Evolutionary conservation across 1,140 invertebrate genomes (phyloP).

Genomic region (Drosophila ercepeae): DNA sequence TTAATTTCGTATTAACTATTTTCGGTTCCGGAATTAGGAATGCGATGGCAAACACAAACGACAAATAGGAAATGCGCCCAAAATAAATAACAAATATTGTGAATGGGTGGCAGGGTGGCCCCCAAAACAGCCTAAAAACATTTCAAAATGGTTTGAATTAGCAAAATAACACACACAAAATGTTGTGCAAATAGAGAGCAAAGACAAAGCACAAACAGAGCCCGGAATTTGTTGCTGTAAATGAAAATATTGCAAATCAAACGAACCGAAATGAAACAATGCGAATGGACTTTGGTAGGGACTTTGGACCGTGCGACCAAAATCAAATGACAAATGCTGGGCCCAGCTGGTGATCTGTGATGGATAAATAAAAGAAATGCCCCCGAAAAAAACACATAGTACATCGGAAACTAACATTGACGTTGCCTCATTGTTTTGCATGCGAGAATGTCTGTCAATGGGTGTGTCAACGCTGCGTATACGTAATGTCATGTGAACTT

Average conservation of each 20-base stretch:
- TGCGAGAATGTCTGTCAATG: constrained; percentile 51
- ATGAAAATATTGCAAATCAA: constrained; percentile 59
- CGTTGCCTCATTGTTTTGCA: constrained; percentile 30
- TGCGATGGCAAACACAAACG: constrained; percentile 12
- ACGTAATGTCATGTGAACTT: constrained; percentile 51
- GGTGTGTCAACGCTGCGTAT: constrained; percentile 43
- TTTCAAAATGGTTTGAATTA: constrained; percentile 36
- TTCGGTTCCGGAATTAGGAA: constrained; percentile 33
- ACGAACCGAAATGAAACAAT: constrained; percentile 8
- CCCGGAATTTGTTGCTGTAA: constrained; percentile 49
- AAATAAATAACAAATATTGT: constrained; percentile 39
- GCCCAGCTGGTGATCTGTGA: constrained; percentile 49
- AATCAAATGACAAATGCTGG: constrained; percentile 28
- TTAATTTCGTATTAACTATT: constrained; percentile 57
- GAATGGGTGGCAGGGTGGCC: neutral
- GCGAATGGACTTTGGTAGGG: constrained; percentile 17
- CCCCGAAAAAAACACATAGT: neutral
- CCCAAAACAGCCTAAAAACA: constrained; percentile 7
- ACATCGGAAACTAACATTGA: constrained; percentile 19
- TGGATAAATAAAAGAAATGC: constrained; percentile 34
- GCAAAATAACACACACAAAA: constrained; percentile 28
- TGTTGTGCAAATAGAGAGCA: constrained; percentile 11
- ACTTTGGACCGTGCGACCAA: constrained; percentile 45
- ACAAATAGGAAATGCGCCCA: constrained; percentile 23
- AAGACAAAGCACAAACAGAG: constrained; percentile 33